Evolutionary conservation across 2,888 invertebrate genomes (phyloP), one percentile per base, ranked within the genome.

Genomic region (Pseudococcus longispinus): DNA sequence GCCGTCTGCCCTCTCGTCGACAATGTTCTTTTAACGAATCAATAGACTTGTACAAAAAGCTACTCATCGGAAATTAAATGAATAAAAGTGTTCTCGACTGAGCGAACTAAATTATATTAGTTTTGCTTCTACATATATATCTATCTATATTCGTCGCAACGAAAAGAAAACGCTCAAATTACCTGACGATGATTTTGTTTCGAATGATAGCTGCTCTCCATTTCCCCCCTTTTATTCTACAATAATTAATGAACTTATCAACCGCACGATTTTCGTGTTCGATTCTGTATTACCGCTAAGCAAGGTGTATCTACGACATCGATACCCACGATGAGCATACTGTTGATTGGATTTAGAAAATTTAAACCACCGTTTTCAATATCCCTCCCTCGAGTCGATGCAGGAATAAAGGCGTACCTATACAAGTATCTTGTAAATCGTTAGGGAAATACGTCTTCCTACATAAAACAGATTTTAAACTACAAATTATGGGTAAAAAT

Each of bases 81-180:
- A 74, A 74, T 74, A 32, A 74, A 37, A 74, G 74, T 74, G 32
- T 70, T 70, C 23, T 60, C 32, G 32, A 74, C 29, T 32, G 32
- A 18, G 74, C n/a, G 74, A 74, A 74, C 74, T 29, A 74, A 74
- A 74, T 74, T 29, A 74, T 32, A 74, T 74, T 74, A 74, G 32
- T 74, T 74, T 32, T 20, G 32, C 20, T 32, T 74, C n/a, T n/a
- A n/a, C n/a, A 23, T 60, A 60, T 23, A 74, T 74, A 29, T 32
- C 37, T 37, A 0, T 9, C 5, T 60, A 60, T 60, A 74, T 74
- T 74, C 74, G 74, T 74, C 32, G 9, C 32, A 74, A 18, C 18
- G 9, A 74, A 74, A 74, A 74, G 15, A 74, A 74, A 74, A 18
- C 74, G 18, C 32, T 29, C 18, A 74, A 74, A 74, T 32, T 32